These are phyloP conservation scores for Dysmachus trigonus DNA, from an alignment of 2,888 invertebrate species.

Conservation along the genomic window DNA sequence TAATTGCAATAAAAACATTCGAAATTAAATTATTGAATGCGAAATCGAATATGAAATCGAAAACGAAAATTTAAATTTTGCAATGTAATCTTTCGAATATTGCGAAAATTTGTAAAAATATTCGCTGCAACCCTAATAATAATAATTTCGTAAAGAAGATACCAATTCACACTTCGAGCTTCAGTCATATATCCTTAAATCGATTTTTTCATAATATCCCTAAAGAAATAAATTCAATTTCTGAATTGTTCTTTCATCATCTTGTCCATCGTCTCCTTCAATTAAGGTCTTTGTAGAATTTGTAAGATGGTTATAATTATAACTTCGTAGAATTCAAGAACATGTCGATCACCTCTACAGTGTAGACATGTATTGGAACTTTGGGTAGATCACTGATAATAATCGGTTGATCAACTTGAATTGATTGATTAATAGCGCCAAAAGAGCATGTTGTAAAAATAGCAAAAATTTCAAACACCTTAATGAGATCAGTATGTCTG, in stretches of 20 bases:
- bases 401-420: neutral
- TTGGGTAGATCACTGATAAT: neutral
- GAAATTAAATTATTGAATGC: too few relatives aligned
- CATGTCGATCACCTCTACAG: neutral
- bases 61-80: too few relatives aligned
- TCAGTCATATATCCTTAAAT: too few relatives aligned
- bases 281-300: neutral
- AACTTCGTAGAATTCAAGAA: neutral
- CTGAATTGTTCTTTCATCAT: neutral
- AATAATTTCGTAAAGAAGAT: too few relatives aligned
- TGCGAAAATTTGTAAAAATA: too few relatives aligned
- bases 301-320: neutral
- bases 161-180: too few relatives aligned
- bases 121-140: too few relatives aligned
- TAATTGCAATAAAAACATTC: too few relatives aligned
- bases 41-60: too few relatives aligned
- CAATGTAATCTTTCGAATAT: too few relatives aligned
- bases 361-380: neutral
- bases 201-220: too few relatives aligned
- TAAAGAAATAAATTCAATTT: too few relatives aligned
- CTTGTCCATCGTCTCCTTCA: neutral
- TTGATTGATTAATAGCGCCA: neutral
- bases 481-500: neutral
- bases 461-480: neutral
- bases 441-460: constrained; percentile 2